A percentile compares a stretch with the other conserved stretches of the same genome.
These are phyloP conservation scores for Planococcus citri DNA, from an alignment of 1,140 invertebrate genomes.

Conservation along the genomic window DNA sequence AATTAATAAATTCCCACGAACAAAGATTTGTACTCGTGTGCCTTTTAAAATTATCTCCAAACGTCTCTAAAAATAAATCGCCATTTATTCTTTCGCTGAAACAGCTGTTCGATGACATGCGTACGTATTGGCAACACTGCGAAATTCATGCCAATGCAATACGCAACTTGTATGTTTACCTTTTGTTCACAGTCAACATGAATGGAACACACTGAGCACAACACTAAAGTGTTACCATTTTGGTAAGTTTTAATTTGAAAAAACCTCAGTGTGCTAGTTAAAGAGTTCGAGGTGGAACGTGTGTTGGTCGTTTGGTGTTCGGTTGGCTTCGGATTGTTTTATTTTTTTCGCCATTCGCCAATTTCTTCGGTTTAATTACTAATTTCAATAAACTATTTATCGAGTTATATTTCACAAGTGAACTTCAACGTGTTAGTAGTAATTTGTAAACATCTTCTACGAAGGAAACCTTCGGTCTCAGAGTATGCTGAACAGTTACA, in stretches of 20 bases:
- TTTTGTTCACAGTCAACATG: background rate
- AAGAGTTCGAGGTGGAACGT: background rate
- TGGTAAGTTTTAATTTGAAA: background rate
- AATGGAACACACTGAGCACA: background rate
- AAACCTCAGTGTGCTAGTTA: background rate
- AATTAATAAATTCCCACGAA: too few species aligned
- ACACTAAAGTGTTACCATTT: background rate
- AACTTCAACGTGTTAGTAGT: too few species aligned
- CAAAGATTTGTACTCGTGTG: too few species aligned
- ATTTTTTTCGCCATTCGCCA: background rate
- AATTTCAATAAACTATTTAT: too few species aligned
- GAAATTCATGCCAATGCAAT: background rate
- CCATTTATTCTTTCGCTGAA: too few species aligned
- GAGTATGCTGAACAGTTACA: too few species aligned
- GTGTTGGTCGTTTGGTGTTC: background rate
- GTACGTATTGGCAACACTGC: background rate
- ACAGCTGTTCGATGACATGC: background rate
- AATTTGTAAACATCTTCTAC: too few species aligned
- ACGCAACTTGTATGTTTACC: constrained; percentile 1
- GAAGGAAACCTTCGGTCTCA: too few species aligned
- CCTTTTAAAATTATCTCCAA: too few species aligned
- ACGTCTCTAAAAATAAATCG: too few species aligned
- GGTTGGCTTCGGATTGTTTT: background rate
- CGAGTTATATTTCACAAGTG: too few species aligned
- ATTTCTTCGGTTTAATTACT: background rate